A percentile compares a stretch with the other conserved stretches of the same genome.
Conservation (phyloP, 1,140 invertebrate genomes). For the Acromyrmex heyeri region DNA sequence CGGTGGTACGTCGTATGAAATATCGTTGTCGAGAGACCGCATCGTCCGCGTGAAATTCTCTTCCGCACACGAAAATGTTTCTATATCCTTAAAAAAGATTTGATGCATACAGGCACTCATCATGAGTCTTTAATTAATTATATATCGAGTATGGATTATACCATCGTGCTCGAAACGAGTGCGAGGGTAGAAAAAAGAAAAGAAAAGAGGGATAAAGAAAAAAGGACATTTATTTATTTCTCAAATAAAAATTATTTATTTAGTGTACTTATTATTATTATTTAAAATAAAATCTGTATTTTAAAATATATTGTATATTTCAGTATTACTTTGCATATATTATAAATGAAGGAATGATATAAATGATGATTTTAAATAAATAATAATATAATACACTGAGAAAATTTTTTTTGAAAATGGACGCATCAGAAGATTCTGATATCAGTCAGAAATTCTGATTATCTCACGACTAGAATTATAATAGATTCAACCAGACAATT, state of each 20-base stretch:
- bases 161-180: not conserved
- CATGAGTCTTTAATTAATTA: conserved; percentile 2
- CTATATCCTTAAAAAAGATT: conserved; percentile 1
- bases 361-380: not conserved
- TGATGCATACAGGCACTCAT: not conserved
- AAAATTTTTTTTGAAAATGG: too few species aligned
- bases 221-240: not conserved
- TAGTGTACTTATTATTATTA: too few species aligned
- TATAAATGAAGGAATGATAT: not conserved
- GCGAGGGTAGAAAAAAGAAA: not conserved
- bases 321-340: not conserved
- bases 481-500: too few species aligned
- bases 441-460: too few species aligned
- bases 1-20: conserved; percentile 21
- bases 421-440: too few species aligned
- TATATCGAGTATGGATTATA: too few species aligned
- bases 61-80: not conserved
- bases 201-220: not conserved
- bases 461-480: too few species aligned
- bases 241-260: not conserved
- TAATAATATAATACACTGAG: not conserved
- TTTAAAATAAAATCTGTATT: not conserved
- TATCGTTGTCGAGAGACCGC: conserved; percentile 26
- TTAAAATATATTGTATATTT: not conserved
- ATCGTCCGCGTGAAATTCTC: conserved; percentile 24